These are phyloP conservation scores for Drosophila koepferae DNA, from an alignment of 2,888 invertebrate species.

Conservation along the genomic window DNA sequence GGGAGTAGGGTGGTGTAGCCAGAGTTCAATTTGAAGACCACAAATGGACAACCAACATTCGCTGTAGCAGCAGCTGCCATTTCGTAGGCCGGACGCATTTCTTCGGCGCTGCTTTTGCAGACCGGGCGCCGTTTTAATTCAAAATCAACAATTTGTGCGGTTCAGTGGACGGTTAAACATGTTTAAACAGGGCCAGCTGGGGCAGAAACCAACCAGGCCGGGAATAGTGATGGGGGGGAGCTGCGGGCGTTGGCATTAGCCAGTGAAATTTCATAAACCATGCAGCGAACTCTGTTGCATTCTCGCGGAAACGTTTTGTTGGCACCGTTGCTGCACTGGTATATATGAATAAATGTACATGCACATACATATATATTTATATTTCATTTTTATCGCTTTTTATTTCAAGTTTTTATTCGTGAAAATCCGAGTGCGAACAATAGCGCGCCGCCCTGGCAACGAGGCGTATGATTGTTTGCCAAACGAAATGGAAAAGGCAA, in stretches of 20 bases:
- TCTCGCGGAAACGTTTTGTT: constrained; percentile 69
- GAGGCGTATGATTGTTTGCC: constrained; percentile 60
- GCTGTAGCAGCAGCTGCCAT: constrained; percentile 25
- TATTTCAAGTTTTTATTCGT: constrained; percentile 17
- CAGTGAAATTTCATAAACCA: constrained; percentile 54
- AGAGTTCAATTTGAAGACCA: constrained; percentile 45
- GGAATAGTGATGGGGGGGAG: not conserved
- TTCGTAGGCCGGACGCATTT: constrained; percentile 61
- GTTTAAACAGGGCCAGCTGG: constrained; percentile 68
- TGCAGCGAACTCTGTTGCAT: constrained; percentile 30
- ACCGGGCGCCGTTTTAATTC: constrained; percentile 74
- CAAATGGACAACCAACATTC: constrained; percentile 67
- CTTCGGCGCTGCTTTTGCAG: constrained; percentile 53
- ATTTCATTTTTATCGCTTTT: not conserved
- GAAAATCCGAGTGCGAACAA: constrained; percentile 38
- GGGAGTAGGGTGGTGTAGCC: fast-evolving
- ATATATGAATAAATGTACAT: not conserved
- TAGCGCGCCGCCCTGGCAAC: constrained; percentile 36
- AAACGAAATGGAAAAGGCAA: constrained; percentile 47
- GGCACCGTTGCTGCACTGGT: constrained; percentile 36
- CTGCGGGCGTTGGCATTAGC: constrained; percentile 27
- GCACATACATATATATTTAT: constrained; percentile 8
- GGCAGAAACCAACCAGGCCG: not conserved
- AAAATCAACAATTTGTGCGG: constrained; percentile 82
- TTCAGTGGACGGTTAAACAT: constrained; percentile 81